These are phyloP conservation scores for Noctuana brunneofusca DNA, from an alignment of 2,888 invertebrate genomes.

Conservation along the genomic window DNA sequence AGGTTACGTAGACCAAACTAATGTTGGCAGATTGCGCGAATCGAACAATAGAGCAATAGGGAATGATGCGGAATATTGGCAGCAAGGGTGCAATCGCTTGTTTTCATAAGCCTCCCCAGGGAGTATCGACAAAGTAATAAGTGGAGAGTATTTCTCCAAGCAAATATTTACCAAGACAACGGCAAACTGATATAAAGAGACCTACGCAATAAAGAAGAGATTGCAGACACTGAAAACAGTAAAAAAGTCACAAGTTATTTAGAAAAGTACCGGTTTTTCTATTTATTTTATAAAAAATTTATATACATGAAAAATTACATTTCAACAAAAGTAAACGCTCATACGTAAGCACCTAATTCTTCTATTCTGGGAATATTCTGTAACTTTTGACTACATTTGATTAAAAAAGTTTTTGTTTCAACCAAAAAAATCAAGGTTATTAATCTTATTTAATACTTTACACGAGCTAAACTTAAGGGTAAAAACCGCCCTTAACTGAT, in stretches of 20 bases:
- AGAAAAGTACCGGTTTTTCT: neutral
- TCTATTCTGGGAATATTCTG: neutral
- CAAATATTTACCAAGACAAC: conserved; percentile 50
- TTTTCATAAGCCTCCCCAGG: conserved; percentile 37
- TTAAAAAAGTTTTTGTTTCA: neutral
- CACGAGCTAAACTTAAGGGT: too few species aligned
- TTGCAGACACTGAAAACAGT: neutral
- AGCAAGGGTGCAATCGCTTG: conserved; percentile 32
- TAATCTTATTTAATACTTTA: too few species aligned
- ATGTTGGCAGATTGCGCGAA: conserved; percentile 29
- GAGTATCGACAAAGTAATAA: conserved; percentile 42
- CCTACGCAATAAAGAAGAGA: conserved; percentile 49
- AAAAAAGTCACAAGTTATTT: neutral
- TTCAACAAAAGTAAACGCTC: too few species aligned
- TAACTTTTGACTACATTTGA: neutral
- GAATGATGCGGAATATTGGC: conserved; percentile 30
- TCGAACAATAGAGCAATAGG: conserved; percentile 27
- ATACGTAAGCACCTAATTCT: too few species aligned
- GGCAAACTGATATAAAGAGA: conserved; percentile 46
- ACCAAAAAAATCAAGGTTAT: too few species aligned
- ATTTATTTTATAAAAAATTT: neutral
- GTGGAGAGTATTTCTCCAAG: conserved; percentile 39
- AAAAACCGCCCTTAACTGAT: too few species aligned
- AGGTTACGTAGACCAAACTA: neutral
- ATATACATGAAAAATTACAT: neutral